phyloP scores from a whole-genome alignment of 2,888 invertebrate genomes.

The Notodonta dromedarius region DNA sequence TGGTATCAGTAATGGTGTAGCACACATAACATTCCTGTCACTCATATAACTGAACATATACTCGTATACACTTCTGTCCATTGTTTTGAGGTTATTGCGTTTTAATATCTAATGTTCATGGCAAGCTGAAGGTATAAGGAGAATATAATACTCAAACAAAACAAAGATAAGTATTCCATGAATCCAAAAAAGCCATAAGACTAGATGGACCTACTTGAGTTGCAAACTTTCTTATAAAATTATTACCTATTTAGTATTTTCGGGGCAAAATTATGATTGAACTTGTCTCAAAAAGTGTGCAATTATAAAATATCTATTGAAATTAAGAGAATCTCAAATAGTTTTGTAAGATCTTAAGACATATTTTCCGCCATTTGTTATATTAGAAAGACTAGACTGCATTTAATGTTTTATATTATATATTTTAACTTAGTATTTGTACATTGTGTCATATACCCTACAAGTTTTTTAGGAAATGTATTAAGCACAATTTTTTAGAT shows the following conservation, averaged over 20 bases:
- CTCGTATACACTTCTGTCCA: too few species aligned
- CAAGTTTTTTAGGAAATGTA: slow-evolving; percentile 19
- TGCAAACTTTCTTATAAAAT: too few species aligned
- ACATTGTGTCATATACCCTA: slow-evolving; percentile 64
- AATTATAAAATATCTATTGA: slow-evolving; percentile 23
- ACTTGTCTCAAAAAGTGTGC: slow-evolving; percentile 9
- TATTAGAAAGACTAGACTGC: slow-evolving; percentile 56
- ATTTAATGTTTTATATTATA: slow-evolving; percentile 53
- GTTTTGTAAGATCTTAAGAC: slow-evolving; percentile 7
- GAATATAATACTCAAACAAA: too few species aligned
- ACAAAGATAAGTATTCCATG: too few species aligned
- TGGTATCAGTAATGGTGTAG: too few species aligned
- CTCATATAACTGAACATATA: too few species aligned
- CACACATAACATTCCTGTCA: too few species aligned
- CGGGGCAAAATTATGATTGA: neutral
- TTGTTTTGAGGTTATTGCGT: too few species aligned
- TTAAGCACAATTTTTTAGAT: slow-evolving; percentile 28
- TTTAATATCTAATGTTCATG: too few species aligned
- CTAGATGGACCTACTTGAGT: too few species aligned
- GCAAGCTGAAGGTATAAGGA: too few species aligned
- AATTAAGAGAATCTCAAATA: slow-evolving; percentile 39
- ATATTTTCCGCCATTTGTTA: slow-evolving; percentile 39
- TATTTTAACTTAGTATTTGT: slow-evolving; percentile 39
- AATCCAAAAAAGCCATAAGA: too few species aligned
- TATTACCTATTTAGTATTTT: slow-evolving; percentile 2